Evolutionary conservation across 1,140 invertebrate genomes (phyloP).

Genomic region (Solenopsis invicta): DNA sequence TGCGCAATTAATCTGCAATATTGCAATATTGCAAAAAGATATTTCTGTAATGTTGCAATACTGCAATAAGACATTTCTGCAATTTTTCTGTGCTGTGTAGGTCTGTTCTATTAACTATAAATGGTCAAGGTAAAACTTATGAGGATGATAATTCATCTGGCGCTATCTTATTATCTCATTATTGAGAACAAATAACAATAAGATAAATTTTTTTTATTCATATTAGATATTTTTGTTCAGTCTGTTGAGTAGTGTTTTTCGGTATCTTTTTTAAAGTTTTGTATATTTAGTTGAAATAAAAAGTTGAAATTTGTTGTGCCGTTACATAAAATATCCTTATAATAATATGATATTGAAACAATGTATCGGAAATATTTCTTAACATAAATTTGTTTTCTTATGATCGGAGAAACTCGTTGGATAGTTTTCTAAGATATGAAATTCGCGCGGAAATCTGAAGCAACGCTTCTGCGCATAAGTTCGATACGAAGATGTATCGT

Average conservation of each 20-base stretch:
- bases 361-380: neutral
- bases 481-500: constrained; percentile 11
- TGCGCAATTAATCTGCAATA: too few relatives aligned
- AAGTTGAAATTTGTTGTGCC: neutral
- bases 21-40: too few relatives aligned
- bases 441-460: constrained; percentile 36
- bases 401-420: neutral
- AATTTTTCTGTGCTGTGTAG: too few relatives aligned
- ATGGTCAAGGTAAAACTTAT: neutral
- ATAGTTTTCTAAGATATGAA: constrained; percentile 18
- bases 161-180: neutral
- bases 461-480: constrained; percentile 59
- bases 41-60: too few relatives aligned
- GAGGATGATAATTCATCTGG: neutral
- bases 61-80: too few relatives aligned
- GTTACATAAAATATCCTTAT: neutral
- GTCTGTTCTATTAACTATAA: constrained; percentile 25
- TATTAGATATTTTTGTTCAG: constrained; percentile 8
- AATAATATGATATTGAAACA: neutral
- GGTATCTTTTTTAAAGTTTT: neutral
- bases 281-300: neutral
- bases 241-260: neutral
- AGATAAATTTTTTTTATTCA: neutral
- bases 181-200: neutral
- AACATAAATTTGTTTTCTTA: neutral